Conservation (phyloP, 2,888 invertebrate genomes). For the Cheilosia urbana region DNA sequence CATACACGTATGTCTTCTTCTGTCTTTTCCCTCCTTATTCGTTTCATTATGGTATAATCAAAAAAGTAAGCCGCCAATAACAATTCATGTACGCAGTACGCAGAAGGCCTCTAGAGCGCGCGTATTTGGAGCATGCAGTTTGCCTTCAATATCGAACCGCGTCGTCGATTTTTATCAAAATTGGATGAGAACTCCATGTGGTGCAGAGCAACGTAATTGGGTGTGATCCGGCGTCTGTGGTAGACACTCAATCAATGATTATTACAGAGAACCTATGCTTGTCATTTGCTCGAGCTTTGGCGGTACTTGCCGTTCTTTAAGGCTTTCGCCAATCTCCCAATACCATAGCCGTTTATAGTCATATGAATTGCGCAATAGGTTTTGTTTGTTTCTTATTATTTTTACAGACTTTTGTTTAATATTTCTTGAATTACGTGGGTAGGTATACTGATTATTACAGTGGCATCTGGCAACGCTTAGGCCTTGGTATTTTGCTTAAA, state of each 20-base stretch:
- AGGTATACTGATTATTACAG: too few relatives aligned
- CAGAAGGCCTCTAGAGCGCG: slow-evolving; percentile 27
- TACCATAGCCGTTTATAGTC: slow-evolving; percentile 3
- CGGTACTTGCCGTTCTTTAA: slow-evolving; percentile 6
- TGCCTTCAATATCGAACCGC: slow-evolving; percentile 44
- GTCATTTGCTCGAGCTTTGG: slow-evolving; percentile 28
- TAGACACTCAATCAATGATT: slow-evolving; percentile 20
- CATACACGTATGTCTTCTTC: background rate
- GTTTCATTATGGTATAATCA: slow-evolving; percentile 5
- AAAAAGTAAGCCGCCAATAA: background rate
- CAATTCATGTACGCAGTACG: slow-evolving; percentile 19
- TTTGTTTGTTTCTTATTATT: slow-evolving; percentile 25
- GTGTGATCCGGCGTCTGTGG: slow-evolving; percentile 33
- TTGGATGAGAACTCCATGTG: slow-evolving; percentile 27
- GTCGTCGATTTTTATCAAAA: slow-evolving; percentile 22
- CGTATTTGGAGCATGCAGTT: slow-evolving; percentile 64
- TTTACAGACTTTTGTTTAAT: background rate
- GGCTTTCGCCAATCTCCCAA: slow-evolving; percentile 12
- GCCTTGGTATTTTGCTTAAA: too few relatives aligned
- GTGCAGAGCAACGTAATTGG: slow-evolving; percentile 44
- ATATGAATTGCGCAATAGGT: slow-evolving; percentile 7
- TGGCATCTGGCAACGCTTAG: too few relatives aligned
- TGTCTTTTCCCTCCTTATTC: background rate
- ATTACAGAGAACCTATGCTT: slow-evolving; percentile 4
- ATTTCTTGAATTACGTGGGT: background rate